Percentiles rank a stretch among this genome's conserved stretches.
phyloP scores from a whole-genome alignment of 2,888 invertebrate species.

The Erynnis tages region DNA sequence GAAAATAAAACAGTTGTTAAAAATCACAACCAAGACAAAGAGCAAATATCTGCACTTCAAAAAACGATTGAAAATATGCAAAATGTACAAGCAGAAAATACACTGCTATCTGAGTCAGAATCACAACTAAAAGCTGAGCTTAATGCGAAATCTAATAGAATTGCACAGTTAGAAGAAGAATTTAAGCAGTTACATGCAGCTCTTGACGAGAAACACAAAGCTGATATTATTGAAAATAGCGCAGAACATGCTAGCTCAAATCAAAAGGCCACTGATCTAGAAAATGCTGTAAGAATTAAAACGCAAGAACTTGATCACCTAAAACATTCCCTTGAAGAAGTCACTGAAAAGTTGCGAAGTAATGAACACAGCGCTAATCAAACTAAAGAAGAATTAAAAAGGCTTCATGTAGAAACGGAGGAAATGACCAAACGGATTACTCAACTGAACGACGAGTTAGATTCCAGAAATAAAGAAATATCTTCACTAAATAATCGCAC shows the following conservation, averaged over 20 bases:
- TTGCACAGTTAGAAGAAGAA: conserved; percentile 62
- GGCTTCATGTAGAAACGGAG: conserved; percentile 52
- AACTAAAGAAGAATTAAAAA: conserved; percentile 50
- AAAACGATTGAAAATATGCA: conserved; percentile 45
- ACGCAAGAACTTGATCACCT: conserved; percentile 56
- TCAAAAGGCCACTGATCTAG: conserved; percentile 48
- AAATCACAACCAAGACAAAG: conserved; percentile 34
- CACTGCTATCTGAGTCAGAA: conserved; percentile 47
- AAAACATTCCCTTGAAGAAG: conserved; percentile 43
- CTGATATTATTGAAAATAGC: conserved; percentile 48
- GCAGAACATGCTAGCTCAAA: conserved; percentile 41
- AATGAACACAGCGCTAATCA: conserved; percentile 39
- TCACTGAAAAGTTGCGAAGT: conserved; percentile 42
- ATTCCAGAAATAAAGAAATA: conserved; percentile 49
- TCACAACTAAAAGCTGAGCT: conserved; percentile 53
- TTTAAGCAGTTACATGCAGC: conserved; percentile 57
- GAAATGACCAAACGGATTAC: conserved; percentile 51
- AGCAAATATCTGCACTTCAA: conserved; percentile 40
- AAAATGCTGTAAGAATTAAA: conserved; percentile 48
- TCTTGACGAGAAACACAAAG: conserved; percentile 67
- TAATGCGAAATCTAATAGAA: conserved; percentile 53
- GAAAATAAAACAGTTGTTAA: conserved; percentile 47
- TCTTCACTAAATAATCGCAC: conserved; percentile 42
- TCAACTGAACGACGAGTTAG: conserved; percentile 51
- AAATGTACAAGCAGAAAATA: conserved; percentile 52